A percentile compares a stretch with the other conserved stretches of the same genome.
phyloP scores from a whole-genome alignment of 2,888 invertebrate species.

The Smittia aterrima region DNA sequence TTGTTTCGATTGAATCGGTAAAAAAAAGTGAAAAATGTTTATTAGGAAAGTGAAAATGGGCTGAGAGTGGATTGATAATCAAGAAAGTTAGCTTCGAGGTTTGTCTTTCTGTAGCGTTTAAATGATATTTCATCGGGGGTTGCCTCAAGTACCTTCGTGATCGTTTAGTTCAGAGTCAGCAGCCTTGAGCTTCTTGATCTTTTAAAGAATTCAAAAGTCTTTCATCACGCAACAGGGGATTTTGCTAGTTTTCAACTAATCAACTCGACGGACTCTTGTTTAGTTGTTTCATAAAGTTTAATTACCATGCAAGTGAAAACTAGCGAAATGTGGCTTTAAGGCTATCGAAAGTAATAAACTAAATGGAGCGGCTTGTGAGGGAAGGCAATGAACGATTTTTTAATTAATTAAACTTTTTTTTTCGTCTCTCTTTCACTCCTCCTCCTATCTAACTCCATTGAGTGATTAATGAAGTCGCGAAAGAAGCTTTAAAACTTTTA shows the following conservation, averaged over 20 bases:
- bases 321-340: conserved; percentile 1
- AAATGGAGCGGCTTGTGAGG: neutral
- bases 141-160: too few species aligned
- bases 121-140: too few species aligned
- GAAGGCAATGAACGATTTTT: neutral
- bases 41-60: conserved; percentile 4
- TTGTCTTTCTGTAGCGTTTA: too few species aligned
- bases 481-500: neutral
- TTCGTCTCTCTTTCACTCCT: neutral
- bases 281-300: neutral
- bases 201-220: too few species aligned
- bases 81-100: neutral
- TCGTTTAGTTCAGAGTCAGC: too few species aligned
- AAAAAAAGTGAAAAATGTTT: conserved; percentile 19
- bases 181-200: too few species aligned
- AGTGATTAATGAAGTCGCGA: conserved; percentile 29
- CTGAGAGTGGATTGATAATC: neutral
- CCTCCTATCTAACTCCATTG: neutral
- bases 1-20: neutral
- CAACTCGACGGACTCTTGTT: too few species aligned
- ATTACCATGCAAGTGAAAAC: conserved; percentile 22
- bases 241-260: too few species aligned
- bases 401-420: conserved; percentile 14
- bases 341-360: neutral
- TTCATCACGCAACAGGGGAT: too few species aligned